phyloP scores from a whole-genome alignment of 2,888 invertebrate species.

The Rhingia rostrata region DNA sequence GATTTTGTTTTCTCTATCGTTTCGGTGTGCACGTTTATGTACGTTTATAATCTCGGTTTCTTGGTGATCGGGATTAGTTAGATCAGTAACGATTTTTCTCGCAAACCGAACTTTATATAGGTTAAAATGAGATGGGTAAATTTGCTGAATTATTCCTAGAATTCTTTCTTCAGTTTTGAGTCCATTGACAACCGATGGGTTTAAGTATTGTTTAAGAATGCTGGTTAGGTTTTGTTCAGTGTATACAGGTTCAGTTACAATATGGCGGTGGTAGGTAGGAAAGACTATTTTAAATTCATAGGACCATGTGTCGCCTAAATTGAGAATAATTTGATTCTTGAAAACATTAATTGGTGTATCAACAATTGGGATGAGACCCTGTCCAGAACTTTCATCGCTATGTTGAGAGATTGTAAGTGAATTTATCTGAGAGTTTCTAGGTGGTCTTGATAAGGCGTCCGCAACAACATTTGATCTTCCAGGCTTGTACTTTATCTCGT shows the following conservation, averaged over 20 bases:
- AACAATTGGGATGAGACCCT: conserved; percentile 25
- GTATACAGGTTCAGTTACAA: conserved; percentile 8
- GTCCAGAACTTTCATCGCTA: conserved; percentile 36
- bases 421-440: background rate
- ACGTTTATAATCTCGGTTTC: conserved; percentile 1
- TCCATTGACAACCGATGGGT: conserved; percentile 10
- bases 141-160: conserved; percentile 7
- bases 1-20: conserved; percentile 14
- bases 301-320: too few species aligned
- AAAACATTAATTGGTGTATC: too few species aligned
- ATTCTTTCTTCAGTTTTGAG: conserved; percentile 8
- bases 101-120: background rate
- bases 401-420: conserved; percentile 16
- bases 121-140: background rate
- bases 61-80: background rate
- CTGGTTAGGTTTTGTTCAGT: background rate
- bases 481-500: too few species aligned
- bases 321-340: too few species aligned
- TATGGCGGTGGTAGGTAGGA: conserved; percentile 4
- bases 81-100: background rate
- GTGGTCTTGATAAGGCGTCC: conserved; percentile 47
- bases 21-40: conserved; percentile 34
- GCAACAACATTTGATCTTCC: too few species aligned
- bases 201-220: conserved; percentile 13
- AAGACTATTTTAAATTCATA: too few species aligned